Evolutionary conservation across 1,140 invertebrate species (phyloP).

Genomic region (Drosophila mauritiana): DNA sequence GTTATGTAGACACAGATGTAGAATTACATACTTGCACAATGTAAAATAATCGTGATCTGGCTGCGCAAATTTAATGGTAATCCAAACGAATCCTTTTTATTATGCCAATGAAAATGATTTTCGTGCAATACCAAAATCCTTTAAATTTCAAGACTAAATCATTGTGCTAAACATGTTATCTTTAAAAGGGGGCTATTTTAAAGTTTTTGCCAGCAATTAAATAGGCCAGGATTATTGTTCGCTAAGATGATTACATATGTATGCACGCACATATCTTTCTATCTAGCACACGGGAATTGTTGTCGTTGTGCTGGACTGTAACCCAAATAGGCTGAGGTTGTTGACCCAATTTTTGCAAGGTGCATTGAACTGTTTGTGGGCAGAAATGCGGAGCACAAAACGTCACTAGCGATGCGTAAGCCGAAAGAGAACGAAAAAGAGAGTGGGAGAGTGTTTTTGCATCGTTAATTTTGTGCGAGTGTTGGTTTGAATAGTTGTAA

Average conservation of each 20-base stretch:
- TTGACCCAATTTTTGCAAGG: constrained; percentile 80
- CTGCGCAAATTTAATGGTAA: background rate
- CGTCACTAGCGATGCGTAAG: constrained; percentile 36
- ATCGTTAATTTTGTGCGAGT: background rate
- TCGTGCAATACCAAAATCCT: too few species aligned
- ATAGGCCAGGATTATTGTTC: background rate
- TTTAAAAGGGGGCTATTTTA: background rate
- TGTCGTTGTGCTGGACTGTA: constrained; percentile 18
- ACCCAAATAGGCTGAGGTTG: constrained; percentile 76
- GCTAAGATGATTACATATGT: background rate
- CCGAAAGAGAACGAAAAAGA: constrained; percentile 10
- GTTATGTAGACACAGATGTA: constrained; percentile 11
- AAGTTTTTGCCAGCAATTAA: too few species aligned
- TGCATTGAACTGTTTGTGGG: constrained; percentile 76
- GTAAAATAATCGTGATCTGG: constrained; percentile 1
- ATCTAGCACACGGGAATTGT: background rate
- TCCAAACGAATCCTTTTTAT: too few species aligned
- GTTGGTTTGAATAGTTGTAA: background rate
- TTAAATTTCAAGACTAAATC: too few species aligned
- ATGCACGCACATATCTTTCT: background rate
- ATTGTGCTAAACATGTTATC: background rate
- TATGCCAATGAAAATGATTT: too few species aligned
- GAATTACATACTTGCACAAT: background rate
- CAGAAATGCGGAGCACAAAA: constrained; percentile 31
- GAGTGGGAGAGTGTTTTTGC: constrained; percentile 18